Percentiles rank a stretch among this genome's conserved stretches.
Conservation (phyloP, 2,888 invertebrate genomes). For the Odontocolon sp. region DNA sequence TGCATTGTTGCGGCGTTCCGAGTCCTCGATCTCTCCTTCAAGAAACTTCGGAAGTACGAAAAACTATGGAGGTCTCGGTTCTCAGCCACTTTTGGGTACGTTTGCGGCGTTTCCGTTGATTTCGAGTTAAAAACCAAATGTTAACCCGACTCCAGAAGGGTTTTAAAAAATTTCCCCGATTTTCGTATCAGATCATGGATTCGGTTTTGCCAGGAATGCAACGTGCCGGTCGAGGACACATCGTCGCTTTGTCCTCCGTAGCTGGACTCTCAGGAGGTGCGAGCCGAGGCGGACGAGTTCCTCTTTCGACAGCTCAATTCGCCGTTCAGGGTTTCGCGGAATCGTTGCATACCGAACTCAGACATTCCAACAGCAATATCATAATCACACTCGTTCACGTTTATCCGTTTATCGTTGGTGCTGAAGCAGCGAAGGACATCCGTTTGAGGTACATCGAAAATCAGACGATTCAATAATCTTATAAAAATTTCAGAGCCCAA, state of each 20-base stretch:
- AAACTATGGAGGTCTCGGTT: slow-evolving; percentile 83
- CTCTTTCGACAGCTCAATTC: slow-evolving; percentile 85
- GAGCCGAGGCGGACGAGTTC: slow-evolving; percentile 82
- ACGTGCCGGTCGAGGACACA: slow-evolving; percentile 83
- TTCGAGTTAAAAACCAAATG: neutral
- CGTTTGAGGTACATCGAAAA: slow-evolving; percentile 82
- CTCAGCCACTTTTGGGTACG: slow-evolving; percentile 86
- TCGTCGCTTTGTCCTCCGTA: slow-evolving; percentile 85
- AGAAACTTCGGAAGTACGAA: slow-evolving; percentile 82
- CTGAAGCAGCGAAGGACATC: slow-evolving; percentile 82
- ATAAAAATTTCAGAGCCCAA: no score
- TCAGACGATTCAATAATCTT: no score
- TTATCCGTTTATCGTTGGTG: slow-evolving; percentile 85
- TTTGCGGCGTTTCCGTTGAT: neutral
- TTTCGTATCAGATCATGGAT: slow-evolving; percentile 82
- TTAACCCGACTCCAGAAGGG: neutral
- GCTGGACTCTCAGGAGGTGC: slow-evolving; percentile 84
- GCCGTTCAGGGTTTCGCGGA: slow-evolving; percentile 86
- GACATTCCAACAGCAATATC: slow-evolving; percentile 83
- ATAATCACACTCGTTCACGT: slow-evolving; percentile 84
- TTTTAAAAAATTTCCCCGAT: neutral
- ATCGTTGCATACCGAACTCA: slow-evolving; percentile 84
- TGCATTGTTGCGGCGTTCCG: slow-evolving; percentile 85
- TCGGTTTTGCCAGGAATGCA: slow-evolving; percentile 85
- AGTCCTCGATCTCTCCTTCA: slow-evolving; percentile 83